Percentiles rank a stretch among this genome's conserved stretches.
Evolutionary conservation across 2,797 vertebrate species (phyloP).

Genomic region (Chiloscyllium punctatum): DNA sequence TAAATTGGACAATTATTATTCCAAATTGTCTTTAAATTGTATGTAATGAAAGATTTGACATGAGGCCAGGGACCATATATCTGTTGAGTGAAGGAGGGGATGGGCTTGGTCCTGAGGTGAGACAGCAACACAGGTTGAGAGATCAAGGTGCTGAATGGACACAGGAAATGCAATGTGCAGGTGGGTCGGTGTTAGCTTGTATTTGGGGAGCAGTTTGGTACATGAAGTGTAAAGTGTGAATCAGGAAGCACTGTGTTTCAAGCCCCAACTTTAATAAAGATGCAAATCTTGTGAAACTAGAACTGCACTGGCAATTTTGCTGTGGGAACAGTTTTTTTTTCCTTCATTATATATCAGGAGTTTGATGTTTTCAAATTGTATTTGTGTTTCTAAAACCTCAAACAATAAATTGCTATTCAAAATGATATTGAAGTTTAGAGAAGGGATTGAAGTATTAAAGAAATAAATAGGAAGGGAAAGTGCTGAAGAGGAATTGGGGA

Average conservation of each 20-base stretch:
- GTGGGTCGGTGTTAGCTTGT: not conserved
- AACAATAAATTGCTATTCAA: no score
- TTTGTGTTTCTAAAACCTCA: no score
- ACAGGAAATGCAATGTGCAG: not conserved
- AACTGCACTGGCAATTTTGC: no score
- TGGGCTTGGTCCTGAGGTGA: not conserved
- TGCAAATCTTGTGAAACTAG: no score
- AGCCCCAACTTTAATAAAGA: no score
- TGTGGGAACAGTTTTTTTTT: no score
- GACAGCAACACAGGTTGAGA: not conserved
- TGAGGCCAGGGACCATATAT: not conserved
- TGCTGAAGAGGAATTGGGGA: not conserved
- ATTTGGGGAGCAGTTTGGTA: not conserved
- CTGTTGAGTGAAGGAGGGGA: not conserved
- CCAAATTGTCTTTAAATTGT: not conserved
- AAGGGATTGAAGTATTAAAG: not conserved
- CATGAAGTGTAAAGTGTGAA: not conserved
- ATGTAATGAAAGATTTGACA: not conserved
- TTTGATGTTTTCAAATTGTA: no score
- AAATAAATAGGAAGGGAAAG: not conserved
- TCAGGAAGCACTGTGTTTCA: not conserved
- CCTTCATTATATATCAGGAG: no score
- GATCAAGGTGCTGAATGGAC: not conserved
- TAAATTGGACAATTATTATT: not conserved
- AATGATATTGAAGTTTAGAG: not conserved